A percentile compares a stretch with the other conserved stretches of the same genome.
These are phyloP conservation scores for Carettochelys insculpta DNA, from an alignment of 2,113 vertebrate species.

Conservation along the genomic window DNA sequence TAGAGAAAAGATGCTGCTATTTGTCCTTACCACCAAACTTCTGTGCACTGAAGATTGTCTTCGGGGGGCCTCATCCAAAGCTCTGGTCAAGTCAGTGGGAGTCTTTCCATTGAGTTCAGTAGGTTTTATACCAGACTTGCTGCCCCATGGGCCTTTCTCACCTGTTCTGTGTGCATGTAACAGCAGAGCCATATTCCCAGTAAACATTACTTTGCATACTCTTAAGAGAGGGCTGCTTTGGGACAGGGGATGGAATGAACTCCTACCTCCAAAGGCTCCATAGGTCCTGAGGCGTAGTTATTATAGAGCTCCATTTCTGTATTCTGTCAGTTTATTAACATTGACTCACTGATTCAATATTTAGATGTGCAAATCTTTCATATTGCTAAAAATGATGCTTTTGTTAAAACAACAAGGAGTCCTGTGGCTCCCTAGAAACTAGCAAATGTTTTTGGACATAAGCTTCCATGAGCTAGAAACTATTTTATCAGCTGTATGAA, in stretches of 20 bases:
- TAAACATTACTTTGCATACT: too few relatives aligned
- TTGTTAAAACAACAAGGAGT: too few relatives aligned
- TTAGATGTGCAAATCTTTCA: background rate
- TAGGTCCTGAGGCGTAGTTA: accelerated
- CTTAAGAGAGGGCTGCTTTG: too few relatives aligned
- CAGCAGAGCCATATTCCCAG: background rate
- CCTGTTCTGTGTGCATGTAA: background rate
- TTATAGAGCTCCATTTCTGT: background rate
- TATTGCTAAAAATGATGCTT: too few relatives aligned
- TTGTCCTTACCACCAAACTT: background rate
- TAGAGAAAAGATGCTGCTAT: background rate
- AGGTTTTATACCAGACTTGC: background rate
- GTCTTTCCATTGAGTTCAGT: background rate
- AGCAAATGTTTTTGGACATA: too few relatives aligned
- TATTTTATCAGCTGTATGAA: too few relatives aligned
- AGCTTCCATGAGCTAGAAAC: too few relatives aligned
- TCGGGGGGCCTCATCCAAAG: background rate
- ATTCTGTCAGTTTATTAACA: accelerated
- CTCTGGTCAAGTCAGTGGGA: background rate
- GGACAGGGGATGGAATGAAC: background rate
- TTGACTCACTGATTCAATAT: background rate
- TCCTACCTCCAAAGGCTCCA: background rate
- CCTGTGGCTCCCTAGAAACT: too few relatives aligned
- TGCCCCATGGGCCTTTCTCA: background rate
- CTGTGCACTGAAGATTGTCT: background rate